phyloP scores from a whole-genome alignment of 2,797 vertebrate species.

The Darevskia nairensis region DNA sequence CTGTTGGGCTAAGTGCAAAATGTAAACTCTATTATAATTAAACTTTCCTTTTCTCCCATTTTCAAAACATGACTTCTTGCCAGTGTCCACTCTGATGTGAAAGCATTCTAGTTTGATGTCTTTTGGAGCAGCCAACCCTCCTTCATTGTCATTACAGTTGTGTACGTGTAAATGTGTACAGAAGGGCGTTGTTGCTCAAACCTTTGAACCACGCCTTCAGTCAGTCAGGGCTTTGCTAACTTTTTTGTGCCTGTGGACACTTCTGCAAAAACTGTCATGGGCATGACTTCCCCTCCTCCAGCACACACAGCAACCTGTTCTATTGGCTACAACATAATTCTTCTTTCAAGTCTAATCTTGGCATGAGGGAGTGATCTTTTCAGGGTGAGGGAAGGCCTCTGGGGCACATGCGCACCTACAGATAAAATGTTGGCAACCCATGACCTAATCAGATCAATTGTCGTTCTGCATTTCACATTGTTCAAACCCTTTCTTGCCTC shows the following conservation, averaged over 20 bases:
- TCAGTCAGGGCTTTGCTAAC: too few relatives aligned
- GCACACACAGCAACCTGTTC: too few relatives aligned
- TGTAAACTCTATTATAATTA: accelerated
- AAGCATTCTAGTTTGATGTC: background rate
- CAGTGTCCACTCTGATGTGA: accelerated
- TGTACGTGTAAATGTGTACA: background rate
- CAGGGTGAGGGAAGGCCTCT: too few relatives aligned
- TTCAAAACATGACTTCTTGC: background rate
- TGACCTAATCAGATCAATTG: background rate
- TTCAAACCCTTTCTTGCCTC: background rate
- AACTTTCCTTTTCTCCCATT: background rate
- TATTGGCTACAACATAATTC: too few relatives aligned
- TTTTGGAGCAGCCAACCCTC: accelerated
- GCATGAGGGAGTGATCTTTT: too few relatives aligned
- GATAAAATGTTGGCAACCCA: too few relatives aligned
- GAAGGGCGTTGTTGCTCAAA: background rate
- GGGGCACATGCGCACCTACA: too few relatives aligned
- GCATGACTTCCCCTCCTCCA: too few relatives aligned
- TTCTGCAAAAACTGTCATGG: too few relatives aligned
- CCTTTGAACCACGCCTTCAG: background rate
- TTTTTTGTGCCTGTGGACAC: too few relatives aligned
- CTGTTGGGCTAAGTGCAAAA: background rate
- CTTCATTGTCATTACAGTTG: background rate
- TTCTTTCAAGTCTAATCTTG: too few relatives aligned
- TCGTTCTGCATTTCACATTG: background rate